Evolutionary conservation across 2,113 vertebrate genomes (phyloP).

Genomic region (Brachyhypopomus occidentalis): DNA sequence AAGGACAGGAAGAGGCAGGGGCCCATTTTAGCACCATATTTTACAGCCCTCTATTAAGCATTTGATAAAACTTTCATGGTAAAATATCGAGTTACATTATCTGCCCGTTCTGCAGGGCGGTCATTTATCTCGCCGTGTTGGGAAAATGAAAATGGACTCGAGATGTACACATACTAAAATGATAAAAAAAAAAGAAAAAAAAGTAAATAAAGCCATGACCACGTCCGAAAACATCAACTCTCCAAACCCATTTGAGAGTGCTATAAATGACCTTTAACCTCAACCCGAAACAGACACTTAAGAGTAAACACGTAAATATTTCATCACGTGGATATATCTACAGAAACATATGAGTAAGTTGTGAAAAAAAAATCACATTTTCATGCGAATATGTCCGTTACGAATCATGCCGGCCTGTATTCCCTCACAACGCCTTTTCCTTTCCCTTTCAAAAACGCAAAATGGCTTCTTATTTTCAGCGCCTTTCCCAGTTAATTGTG

Average conservation of each 20-base stretch:
- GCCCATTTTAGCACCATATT: constrained; percentile 42
- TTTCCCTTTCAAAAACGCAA: constrained; percentile 35
- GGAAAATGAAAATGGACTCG: constrained; percentile 25
- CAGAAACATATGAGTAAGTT: constrained; percentile 57
- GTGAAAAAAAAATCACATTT: constrained; percentile 57
- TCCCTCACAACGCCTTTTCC: constrained; percentile 37
- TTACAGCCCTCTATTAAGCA: constrained; percentile 52
- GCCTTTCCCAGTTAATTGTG: constrained; percentile 92
- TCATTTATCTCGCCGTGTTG: constrained; percentile 38
- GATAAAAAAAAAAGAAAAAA: constrained; percentile 36
- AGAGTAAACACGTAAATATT: constrained; percentile 57
- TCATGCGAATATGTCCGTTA: constrained; percentile 54
- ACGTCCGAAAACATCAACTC: constrained; percentile 40
- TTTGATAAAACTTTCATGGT: constrained; percentile 48
- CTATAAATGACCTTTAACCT: constrained; percentile 36
- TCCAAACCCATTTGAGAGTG: constrained; percentile 32
- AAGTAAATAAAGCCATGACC: constrained; percentile 42
- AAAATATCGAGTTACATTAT: constrained; percentile 47
- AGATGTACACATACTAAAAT: constrained; percentile 37
- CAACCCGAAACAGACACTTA: constrained; percentile 37
- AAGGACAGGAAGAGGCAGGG: constrained; percentile 65
- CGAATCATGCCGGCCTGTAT: constrained; percentile 56
- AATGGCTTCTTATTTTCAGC: constrained; percentile 78
- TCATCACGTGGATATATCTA: constrained; percentile 54
- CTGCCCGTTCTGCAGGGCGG: constrained; percentile 30